Conservation (phyloP, 2,888 invertebrate species). For the Xanthorhoe designata region DNA sequence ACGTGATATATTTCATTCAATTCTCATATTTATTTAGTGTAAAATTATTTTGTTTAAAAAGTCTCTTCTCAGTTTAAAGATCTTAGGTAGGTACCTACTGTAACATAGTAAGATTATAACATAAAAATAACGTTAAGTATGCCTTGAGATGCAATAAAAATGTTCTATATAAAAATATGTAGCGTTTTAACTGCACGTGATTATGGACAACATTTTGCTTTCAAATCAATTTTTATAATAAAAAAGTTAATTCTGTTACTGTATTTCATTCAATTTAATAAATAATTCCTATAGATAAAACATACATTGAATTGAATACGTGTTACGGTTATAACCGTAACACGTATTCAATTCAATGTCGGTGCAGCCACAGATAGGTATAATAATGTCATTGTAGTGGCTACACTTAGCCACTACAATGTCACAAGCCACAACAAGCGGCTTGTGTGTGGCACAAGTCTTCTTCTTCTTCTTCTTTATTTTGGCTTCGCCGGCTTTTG, state of each 20-base stretch:
- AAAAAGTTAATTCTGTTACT: slow-evolving; percentile 68
- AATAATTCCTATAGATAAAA: no score
- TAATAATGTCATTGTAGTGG: no score
- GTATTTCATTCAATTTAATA: slow-evolving; percentile 40
- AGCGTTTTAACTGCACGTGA: slow-evolving; percentile 80
- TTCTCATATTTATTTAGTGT: slow-evolving; percentile 11
- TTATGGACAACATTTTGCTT: slow-evolving; percentile 79
- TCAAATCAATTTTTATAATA: slow-evolving; percentile 79
- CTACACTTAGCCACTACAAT: no score
- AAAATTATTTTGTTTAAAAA: slow-evolving; percentile 10
- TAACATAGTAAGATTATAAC: slow-evolving; percentile 19
- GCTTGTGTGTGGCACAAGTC: no score
- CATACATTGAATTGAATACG: neutral
- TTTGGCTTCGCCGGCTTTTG: no score
- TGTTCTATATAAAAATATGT: slow-evolving; percentile 46
- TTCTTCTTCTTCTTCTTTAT: no score
- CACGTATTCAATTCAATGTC: no score
- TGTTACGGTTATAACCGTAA: neutral
- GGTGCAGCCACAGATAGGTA: no score
- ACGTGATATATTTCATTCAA: slow-evolving; percentile 2
- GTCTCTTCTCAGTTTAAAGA: slow-evolving; percentile 15
- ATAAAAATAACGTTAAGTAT: slow-evolving; percentile 15
- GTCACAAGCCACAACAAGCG: no score
- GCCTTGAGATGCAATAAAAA: slow-evolving; percentile 46
- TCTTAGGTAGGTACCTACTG: slow-evolving; percentile 13